Conservation (phyloP, 2,113 vertebrate genomes). For the Myodes glareolus region DNA sequence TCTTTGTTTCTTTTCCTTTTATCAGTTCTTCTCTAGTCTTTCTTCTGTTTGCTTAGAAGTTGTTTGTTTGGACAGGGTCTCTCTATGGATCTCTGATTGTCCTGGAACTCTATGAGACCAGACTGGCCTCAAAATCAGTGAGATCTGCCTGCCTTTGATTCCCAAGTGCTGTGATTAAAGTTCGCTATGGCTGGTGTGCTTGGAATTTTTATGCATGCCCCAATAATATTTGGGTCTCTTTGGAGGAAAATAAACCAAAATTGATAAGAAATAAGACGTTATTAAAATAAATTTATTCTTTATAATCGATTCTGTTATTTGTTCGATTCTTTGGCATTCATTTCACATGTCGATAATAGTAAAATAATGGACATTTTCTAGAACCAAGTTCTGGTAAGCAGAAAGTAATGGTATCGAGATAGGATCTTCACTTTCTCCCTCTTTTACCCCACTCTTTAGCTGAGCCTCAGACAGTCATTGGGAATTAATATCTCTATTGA, state of each 20-base stretch:
- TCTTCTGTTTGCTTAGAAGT: constrained; percentile 19
- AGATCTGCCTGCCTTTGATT: not conserved
- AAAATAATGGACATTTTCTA: not conserved
- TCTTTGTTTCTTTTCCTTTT: not conserved
- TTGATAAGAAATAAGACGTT: not conserved
- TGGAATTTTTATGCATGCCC: not conserved
- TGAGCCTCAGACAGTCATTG: not conserved
- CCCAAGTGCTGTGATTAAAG: not conserved
- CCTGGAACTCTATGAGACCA: not conserved
- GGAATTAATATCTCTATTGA: not conserved
- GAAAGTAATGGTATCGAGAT: not conserved
- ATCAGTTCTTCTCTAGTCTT: not conserved
- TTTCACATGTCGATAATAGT: not conserved
- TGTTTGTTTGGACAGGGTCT: not conserved
- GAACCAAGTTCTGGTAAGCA: not conserved
- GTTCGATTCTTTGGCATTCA: constrained; percentile 18
- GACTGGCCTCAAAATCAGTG: not conserved
- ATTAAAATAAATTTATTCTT: constrained; percentile 12
- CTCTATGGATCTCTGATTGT: not conserved
- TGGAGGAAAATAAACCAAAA: not conserved
- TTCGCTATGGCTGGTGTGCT: not conserved
- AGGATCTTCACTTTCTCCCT: not conserved
- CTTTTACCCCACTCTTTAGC: not conserved
- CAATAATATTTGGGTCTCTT: constrained; percentile 1
- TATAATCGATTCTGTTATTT: constrained; percentile 14